A percentile compares a stretch with the other conserved stretches of the same genome.
phyloP scores from a whole-genome alignment of 2,113 vertebrate species.

The Crotalus viridis region DNA sequence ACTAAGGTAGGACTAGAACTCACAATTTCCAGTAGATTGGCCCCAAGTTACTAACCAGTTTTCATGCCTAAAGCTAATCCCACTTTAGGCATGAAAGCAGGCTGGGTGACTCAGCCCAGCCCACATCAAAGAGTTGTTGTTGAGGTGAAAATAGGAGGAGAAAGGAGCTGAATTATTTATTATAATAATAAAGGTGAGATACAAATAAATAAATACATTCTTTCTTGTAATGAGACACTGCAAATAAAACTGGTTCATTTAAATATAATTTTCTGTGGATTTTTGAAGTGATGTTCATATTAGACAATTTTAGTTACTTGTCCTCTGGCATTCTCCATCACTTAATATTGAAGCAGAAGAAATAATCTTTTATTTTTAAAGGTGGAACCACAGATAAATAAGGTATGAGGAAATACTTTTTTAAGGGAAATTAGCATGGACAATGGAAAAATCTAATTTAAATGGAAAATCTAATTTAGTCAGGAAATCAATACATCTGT shows the following conservation, averaged over 20 bases:
- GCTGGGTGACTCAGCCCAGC: background rate
- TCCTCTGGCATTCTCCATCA: background rate
- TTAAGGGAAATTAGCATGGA: background rate
- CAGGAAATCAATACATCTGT: background rate
- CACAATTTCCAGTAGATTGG: background rate
- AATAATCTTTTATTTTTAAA: background rate
- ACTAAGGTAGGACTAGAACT: background rate
- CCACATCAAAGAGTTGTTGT: background rate
- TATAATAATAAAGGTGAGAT: background rate
- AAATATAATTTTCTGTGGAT: background rate
- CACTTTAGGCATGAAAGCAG: background rate
- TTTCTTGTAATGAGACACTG: background rate
- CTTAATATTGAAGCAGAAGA: background rate
- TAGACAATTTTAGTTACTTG: background rate
- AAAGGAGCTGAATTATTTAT: background rate
- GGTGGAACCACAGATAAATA: background rate
- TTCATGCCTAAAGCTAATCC: background rate
- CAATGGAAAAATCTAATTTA: background rate
- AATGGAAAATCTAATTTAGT: background rate
- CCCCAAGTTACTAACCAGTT: background rate
- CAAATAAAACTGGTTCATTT: background rate
- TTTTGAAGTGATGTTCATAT: background rate
- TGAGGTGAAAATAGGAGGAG: background rate
- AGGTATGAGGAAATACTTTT: background rate
- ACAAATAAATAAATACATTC: background rate